Conservation (phyloP, 2,888 invertebrate genomes). For the Lapara coniferarum region DNA sequence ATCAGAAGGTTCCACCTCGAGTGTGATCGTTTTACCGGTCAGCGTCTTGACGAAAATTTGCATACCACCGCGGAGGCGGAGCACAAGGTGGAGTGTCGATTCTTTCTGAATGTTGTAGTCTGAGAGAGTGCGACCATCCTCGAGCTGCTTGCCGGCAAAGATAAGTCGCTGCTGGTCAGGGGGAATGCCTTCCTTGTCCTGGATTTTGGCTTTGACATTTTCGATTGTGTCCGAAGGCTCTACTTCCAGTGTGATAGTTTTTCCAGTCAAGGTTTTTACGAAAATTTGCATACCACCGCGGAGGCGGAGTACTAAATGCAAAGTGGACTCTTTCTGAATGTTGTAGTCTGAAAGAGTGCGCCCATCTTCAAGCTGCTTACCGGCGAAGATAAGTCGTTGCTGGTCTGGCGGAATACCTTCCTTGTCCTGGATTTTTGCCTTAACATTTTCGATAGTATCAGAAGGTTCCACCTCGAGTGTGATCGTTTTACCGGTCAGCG, state of each 20-base stretch:
- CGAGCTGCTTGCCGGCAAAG: slow-evolving; percentile 49
- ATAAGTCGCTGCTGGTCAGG: slow-evolving; percentile 50
- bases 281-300: slow-evolving; percentile 53
- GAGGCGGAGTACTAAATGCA: slow-evolving; percentile 44
- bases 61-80: slow-evolving; percentile 49
- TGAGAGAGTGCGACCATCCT: slow-evolving; percentile 47
- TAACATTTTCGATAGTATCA: slow-evolving; percentile 39
- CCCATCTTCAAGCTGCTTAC: slow-evolving; percentile 31
- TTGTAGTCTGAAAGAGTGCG: slow-evolving; percentile 36
- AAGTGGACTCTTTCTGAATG: slow-evolving; percentile 44
- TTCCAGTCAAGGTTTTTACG: slow-evolving; percentile 48
- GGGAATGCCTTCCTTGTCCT: slow-evolving; percentile 50
- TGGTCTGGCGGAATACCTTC: slow-evolving; percentile 39
- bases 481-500: slow-evolving; percentile 34
- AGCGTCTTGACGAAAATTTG: slow-evolving; percentile 48
- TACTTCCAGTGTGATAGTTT: slow-evolving; percentile 48
- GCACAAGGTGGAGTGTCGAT: slow-evolving; percentile 43
- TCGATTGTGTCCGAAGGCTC: slow-evolving; percentile 49
- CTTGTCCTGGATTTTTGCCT: slow-evolving; percentile 38
- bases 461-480: slow-evolving; percentile 38
- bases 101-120: slow-evolving; percentile 52
- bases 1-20: slow-evolving; percentile 47
- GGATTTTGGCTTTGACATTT: slow-evolving; percentile 49
- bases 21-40: slow-evolving; percentile 47
- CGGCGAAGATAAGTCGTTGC: slow-evolving; percentile 38